phyloP scores from a whole-genome alignment of 2,113 vertebrate genomes.

The Sterna hirundo region DNA sequence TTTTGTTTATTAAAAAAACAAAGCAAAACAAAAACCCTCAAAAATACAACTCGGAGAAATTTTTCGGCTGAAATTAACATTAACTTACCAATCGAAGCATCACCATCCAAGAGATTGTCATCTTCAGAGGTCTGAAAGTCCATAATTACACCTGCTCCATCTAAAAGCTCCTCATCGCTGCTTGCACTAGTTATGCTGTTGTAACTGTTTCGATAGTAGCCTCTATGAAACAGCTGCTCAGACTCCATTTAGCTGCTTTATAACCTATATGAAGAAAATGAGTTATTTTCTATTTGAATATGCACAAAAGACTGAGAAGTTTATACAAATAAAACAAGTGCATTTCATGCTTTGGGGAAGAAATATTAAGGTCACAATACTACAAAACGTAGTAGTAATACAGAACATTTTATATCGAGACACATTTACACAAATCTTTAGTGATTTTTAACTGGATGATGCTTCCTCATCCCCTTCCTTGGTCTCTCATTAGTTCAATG shows the following conservation, averaged over 20 bases:
- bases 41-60: background rate
- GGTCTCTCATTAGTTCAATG: background rate
- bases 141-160: conserved; percentile 95
- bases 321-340: background rate
- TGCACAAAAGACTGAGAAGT: background rate
- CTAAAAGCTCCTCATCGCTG: conserved; percentile 97
- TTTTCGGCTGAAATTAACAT: background rate
- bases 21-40: background rate
- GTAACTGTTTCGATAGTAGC: conserved; percentile 96
- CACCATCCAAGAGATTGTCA: conserved; percentile 96
- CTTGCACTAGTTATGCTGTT: conserved; percentile 98
- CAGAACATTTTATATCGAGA: background rate
- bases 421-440: background rate
- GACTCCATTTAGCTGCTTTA: conserved; percentile 97
- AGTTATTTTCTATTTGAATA: background rate
- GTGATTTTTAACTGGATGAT: background rate
- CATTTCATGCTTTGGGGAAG: background rate
- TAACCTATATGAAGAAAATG: conserved; percentile 68
- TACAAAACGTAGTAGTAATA: background rate
- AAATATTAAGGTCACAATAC: background rate
- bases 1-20: background rate
- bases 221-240: conserved; percentile 97
- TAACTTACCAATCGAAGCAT: conserved; percentile 89
- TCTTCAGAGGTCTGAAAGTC: conserved; percentile 99
- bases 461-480: background rate